Evolutionary conservation across 2,797 vertebrate species (phyloP).

Genomic region (Saxicola maurus): DNA sequence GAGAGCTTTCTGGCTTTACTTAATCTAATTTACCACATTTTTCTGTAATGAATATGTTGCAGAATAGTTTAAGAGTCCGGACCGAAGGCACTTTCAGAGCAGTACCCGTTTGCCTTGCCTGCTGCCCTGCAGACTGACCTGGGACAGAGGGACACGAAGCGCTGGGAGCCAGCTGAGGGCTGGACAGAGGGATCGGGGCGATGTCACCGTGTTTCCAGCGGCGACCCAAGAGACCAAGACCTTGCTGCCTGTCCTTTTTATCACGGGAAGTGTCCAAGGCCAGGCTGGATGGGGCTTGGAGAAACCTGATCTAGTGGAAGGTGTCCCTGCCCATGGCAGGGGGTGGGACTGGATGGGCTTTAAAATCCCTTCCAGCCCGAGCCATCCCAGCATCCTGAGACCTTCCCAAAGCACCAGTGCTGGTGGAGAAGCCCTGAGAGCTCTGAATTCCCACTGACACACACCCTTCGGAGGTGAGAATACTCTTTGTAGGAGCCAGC

Average conservation of each 20-base stretch:
- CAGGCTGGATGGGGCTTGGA: neutral
- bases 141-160: neutral
- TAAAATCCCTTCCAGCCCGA: neutral
- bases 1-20: neutral
- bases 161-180: accelerated
- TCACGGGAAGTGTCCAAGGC: neutral
- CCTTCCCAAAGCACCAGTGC: neutral
- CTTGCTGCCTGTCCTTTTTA: neutral
- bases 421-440: neutral
- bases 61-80: neutral
- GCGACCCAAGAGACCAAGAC: neutral
- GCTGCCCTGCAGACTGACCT: neutral
- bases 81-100: neutral
- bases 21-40: neutral
- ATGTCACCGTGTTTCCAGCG: accelerated
- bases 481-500: neutral
- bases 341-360: neutral
- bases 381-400: neutral
- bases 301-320: neutral
- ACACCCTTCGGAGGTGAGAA: neutral
- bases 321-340: neutral
- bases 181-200: accelerated
- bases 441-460: neutral
- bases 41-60: neutral
- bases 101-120: neutral